Percentiles rank a stretch among this genome's conserved stretches.
Conservation (phyloP, 2,888 invertebrate species). For the Muscina levida region DNA sequence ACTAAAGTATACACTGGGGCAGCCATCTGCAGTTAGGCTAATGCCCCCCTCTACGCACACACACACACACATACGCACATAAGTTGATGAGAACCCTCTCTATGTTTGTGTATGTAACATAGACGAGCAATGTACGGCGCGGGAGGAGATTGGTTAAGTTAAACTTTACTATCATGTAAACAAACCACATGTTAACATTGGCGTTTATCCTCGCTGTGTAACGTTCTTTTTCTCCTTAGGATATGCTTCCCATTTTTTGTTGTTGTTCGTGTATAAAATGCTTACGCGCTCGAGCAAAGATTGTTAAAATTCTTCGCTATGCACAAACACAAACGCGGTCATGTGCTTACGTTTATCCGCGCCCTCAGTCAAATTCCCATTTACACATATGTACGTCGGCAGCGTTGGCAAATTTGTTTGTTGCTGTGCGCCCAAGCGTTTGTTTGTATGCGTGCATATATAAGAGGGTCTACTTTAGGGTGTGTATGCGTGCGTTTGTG, state of each 20-base stretch:
- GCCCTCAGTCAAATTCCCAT: no score
- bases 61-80: conserved; percentile 9
- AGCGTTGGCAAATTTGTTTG: neutral
- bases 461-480: neutral
- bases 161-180: conserved; percentile 55
- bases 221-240: neutral
- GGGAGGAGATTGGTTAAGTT: conserved; percentile 32
- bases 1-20: neutral
- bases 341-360: neutral
- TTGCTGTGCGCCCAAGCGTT: neutral
- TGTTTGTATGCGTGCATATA: neutral
- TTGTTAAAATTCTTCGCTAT: conserved; percentile 19
- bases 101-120: neutral
- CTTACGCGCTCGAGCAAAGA: conserved; percentile 31
- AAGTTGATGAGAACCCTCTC: neutral
- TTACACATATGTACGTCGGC: no score
- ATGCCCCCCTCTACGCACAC: neutral
- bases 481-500: no score
- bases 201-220: conserved; percentile 32
- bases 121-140: no score
- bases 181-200: conserved; percentile 61
- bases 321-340: neutral
- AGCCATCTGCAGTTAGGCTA: neutral
- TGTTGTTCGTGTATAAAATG: neutral
- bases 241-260: neutral